Conservation (phyloP, 92 coral and sea anemone genomes). For the Montipora capitata region DNA sequence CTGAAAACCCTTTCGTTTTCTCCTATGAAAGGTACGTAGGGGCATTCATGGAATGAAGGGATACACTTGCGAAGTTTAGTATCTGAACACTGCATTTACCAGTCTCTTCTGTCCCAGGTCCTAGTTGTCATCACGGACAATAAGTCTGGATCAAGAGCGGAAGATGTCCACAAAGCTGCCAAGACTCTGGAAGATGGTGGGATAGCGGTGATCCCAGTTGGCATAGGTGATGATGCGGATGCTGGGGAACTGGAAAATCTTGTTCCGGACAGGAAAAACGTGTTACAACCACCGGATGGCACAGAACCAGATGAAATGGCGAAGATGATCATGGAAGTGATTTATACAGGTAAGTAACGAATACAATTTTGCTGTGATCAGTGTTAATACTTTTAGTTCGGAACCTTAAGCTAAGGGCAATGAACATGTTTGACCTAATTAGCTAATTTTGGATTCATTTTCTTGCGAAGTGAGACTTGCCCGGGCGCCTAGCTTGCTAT, state of each 20-base stretch:
- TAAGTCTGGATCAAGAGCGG: slow-evolving; percentile 75
- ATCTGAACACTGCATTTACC: neutral
- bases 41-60: no score
- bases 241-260: slow-evolving; percentile 77
- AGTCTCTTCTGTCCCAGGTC: slow-evolving; percentile 53
- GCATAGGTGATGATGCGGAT: slow-evolving; percentile 86
- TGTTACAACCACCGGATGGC: slow-evolving; percentile 67
- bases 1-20: no score
- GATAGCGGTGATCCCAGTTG: slow-evolving; percentile 86
- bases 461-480: no score
- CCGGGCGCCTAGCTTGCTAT: no score
- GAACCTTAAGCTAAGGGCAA: no score
- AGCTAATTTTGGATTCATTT: no score
- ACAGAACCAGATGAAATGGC: slow-evolving; percentile 83
- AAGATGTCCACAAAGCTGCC: slow-evolving; percentile 64
- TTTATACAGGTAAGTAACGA: slow-evolving; percentile 25
- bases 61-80: no score
- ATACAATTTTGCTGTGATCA: neutral
- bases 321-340: slow-evolving; percentile 73
- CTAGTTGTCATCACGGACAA: slow-evolving; percentile 88
- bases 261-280: slow-evolving; percentile 72
- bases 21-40: no score
- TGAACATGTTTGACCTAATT: no score
- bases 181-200: slow-evolving; percentile 78
- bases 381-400: neutral